Evolutionary conservation across 2,888 invertebrate genomes (phyloP).

Genomic region (Eurytoma californica): DNA sequence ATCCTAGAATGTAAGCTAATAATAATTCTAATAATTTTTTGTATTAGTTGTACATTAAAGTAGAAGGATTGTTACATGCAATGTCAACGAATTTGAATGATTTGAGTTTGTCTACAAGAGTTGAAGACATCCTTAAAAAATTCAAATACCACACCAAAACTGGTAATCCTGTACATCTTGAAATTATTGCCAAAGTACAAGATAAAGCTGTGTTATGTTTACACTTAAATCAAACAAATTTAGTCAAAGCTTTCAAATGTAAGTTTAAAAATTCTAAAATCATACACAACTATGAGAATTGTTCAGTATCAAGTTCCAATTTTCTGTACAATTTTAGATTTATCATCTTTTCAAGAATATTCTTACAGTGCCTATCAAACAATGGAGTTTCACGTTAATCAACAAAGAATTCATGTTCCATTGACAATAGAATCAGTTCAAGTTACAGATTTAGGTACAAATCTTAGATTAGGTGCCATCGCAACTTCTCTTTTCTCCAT

Average conservation of each 20-base stretch:
- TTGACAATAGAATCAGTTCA: conserved; percentile 77
- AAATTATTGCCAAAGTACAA: conserved; percentile 81
- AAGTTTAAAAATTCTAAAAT: conserved; percentile 66
- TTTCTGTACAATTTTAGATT: conserved; percentile 58
- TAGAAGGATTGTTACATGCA: conserved; percentile 76
- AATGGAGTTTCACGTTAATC: conserved; percentile 75
- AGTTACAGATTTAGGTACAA: conserved; percentile 80
- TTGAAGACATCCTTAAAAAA: conserved; percentile 75
- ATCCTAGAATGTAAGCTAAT: neutral
- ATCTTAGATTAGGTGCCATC: conserved; percentile 78
- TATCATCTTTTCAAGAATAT: conserved; percentile 66
- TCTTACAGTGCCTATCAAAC: conserved; percentile 68
- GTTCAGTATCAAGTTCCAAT: neutral
- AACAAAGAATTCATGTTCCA: conserved; percentile 78
- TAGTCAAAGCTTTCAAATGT: conserved; percentile 81
- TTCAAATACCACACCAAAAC: conserved; percentile 75
- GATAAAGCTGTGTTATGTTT: conserved; percentile 82
- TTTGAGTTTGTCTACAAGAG: conserved; percentile 74
- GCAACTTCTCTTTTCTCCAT: conserved; percentile 79
- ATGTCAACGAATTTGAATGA: conserved; percentile 76
- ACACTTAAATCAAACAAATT: conserved; percentile 81
- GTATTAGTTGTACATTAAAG: conserved; percentile 79
- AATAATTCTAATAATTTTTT: conserved; percentile 4
- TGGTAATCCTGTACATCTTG: conserved; percentile 79
- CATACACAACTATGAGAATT: neutral